phyloP scores from a whole-genome alignment of 2,113 vertebrate species.

The Coturnix japonica region DNA sequence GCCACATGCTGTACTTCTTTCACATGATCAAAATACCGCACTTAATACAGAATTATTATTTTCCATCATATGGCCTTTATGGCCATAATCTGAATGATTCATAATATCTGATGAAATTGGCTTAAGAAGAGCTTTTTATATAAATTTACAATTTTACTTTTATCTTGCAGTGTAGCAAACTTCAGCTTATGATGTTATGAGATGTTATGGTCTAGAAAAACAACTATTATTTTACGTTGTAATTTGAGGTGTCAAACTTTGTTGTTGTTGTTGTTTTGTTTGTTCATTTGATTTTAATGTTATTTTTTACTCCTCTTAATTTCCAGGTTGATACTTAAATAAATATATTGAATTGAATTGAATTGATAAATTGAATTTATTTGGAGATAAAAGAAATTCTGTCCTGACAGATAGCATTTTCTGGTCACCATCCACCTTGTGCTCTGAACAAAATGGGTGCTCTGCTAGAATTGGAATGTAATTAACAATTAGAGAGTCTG shows the following conservation, averaged over 20 bases:
- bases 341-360: no score
- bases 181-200: neutral
- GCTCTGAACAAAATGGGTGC: neutral
- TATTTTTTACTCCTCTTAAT: neutral
- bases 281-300: neutral
- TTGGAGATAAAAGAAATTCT: neutral
- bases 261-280: no score
- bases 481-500: neutral
- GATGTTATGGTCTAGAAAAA: neutral
- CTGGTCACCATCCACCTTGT: neutral
- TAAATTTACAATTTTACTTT: neutral
- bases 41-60: slow-evolving; percentile 6
- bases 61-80: slow-evolving; percentile 6
- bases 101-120: neutral
- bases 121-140: neutral
- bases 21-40: neutral
- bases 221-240: neutral
- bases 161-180: neutral
- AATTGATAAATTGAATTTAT: no score
- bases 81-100: neutral
- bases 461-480: neutral
- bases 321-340: neutral
- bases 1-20: neutral
- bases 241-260: neutral
- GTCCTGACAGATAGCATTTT: accelerated